Percentiles rank a stretch among this genome's conserved stretches.
Conservation (phyloP, 1,140 invertebrate genomes). For the Phocides pigmalion region DNA sequence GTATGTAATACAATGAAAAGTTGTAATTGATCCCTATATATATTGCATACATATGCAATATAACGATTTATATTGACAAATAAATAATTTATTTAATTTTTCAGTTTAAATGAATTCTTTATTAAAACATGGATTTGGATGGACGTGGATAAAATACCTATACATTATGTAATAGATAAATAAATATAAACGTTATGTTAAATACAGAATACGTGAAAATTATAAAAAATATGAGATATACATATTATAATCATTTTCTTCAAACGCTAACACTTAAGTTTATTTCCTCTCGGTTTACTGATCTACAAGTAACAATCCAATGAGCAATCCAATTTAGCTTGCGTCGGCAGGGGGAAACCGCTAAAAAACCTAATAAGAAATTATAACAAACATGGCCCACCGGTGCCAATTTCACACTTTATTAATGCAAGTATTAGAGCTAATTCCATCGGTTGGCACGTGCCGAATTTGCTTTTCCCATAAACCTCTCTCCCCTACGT, state of each 20-base stretch:
- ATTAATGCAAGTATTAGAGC: slow-evolving; percentile 82
- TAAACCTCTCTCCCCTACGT: slow-evolving; percentile 56
- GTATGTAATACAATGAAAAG: too few species aligned
- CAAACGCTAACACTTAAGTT: neutral
- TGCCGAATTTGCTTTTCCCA: slow-evolving; percentile 79
- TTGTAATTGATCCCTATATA: too few species aligned
- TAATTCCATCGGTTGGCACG: slow-evolving; percentile 80
- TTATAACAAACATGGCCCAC: slow-evolving; percentile 75
- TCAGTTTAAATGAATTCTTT: too few species aligned
- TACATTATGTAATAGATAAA: too few species aligned
- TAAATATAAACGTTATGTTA: too few species aligned
- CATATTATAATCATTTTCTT: neutral
- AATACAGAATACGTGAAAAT: too few species aligned
- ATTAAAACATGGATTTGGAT: too few species aligned
- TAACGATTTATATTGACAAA: too few species aligned
- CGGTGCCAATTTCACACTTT: slow-evolving; percentile 83
- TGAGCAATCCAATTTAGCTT: slow-evolving; percentile 50
- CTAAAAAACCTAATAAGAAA: slow-evolving; percentile 74
- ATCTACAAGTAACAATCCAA: slow-evolving; percentile 33
- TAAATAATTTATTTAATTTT: too few species aligned
- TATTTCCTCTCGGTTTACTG: slow-evolving; percentile 7
- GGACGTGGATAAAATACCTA: too few species aligned
- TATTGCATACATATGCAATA: too few species aligned
- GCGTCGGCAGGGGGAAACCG: slow-evolving; percentile 34
- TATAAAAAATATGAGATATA: neutral